Evolutionary conservation across 2,113 vertebrate species (phyloP).

Genomic region (Alethe castanea): DNA sequence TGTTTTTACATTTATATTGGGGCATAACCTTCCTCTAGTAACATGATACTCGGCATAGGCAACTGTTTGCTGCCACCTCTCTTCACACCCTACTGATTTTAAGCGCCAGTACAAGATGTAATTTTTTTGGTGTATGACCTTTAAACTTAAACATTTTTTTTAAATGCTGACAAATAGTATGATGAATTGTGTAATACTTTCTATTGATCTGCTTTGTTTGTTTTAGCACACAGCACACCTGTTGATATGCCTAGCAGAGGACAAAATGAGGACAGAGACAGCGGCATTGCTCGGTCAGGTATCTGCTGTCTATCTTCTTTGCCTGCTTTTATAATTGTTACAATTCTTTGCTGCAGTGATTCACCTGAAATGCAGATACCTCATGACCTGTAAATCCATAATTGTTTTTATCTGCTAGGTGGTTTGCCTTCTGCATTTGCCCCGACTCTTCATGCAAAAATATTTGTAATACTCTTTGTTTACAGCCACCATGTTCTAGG

Average conservation of each 20-base stretch:
- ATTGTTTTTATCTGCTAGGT: background rate
- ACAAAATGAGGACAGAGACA: constrained; percentile 86
- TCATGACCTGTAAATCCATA: background rate
- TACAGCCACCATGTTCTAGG: background rate
- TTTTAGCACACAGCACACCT: constrained; percentile 85
- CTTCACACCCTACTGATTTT: background rate
- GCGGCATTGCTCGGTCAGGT: constrained; percentile 89
- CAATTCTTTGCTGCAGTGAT: background rate
- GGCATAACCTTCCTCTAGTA: background rate
- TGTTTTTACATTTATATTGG: background rate
- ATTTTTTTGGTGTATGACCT: background rate
- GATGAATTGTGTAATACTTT: constrained; percentile 7
- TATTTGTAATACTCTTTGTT: background rate
- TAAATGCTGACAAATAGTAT: background rate
- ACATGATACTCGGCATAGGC: background rate
- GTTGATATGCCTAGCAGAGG: constrained; percentile 90
- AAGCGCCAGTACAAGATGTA: background rate
- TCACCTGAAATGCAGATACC: background rate
- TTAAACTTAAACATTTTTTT: background rate
- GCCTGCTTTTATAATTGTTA: background rate
- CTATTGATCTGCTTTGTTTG: constrained; percentile 28
- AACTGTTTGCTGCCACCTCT: background rate
- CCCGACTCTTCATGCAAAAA: background rate
- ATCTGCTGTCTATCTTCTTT: constrained; percentile 20
- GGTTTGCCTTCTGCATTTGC: background rate